phyloP scores from a whole-genome alignment of 2,888 invertebrate species.

The Dicyrtoma fusca region DNA sequence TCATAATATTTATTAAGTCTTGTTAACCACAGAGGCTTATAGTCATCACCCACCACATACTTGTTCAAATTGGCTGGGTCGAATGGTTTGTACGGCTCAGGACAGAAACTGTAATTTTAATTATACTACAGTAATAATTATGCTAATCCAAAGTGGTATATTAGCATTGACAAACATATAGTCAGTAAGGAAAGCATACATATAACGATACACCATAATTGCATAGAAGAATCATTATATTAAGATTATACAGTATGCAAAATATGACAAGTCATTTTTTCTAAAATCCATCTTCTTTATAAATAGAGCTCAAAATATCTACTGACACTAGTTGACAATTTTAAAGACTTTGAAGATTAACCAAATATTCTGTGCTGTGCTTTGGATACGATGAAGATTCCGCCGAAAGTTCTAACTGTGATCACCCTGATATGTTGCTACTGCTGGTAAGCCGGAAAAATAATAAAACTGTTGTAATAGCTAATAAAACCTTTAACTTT shows the following conservation, averaged over 20 bases:
- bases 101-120: constrained; percentile 73
- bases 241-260: too few species aligned
- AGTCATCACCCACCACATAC: constrained; percentile 93
- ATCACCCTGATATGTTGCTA: background rate
- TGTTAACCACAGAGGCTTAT: constrained; percentile 91
- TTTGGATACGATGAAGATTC: background rate
- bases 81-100: constrained; percentile 87
- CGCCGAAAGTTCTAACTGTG: background rate
- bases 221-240: too few species aligned
- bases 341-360: background rate
- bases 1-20: constrained; percentile 73
- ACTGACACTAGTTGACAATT: background rate
- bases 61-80: constrained; percentile 77
- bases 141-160: background rate
- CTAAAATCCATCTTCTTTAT: background rate
- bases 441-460: background rate
- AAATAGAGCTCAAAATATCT: background rate
- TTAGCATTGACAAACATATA: too few species aligned
- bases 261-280: too few species aligned
- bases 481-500: background rate
- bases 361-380: background rate
- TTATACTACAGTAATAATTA: background rate
- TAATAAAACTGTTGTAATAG: too few species aligned
- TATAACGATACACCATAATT: too few species aligned
- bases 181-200: too few species aligned